phyloP scores from a whole-genome alignment of 2,888 invertebrate genomes.

The Pristionchus maxplancki region DNA sequence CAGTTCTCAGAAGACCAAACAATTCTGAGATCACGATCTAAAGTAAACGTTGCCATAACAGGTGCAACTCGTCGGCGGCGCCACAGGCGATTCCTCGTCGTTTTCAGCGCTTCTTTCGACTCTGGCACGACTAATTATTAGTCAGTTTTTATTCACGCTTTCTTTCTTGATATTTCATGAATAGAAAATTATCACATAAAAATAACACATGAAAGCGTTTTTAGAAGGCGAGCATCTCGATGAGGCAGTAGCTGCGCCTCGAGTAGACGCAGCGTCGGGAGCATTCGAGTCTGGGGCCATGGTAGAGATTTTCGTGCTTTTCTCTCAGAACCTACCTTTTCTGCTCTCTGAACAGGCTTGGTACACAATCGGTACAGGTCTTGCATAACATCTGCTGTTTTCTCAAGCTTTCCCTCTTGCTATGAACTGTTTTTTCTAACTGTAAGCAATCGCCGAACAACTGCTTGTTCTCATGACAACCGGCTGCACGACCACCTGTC shows the following conservation, averaged over 20 bases:
- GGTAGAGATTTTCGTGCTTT: background rate
- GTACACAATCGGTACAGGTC: no score
- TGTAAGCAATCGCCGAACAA: background rate
- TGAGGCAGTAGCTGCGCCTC: background rate
- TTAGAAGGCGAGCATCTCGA: background rate
- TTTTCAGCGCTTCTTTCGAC: background rate
- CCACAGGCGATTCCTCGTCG: background rate
- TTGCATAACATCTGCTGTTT: background rate
- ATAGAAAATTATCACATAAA: background rate
- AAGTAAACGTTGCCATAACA: no score
- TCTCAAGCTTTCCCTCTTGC: background rate
- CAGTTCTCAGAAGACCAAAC: no score
- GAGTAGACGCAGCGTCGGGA: background rate
- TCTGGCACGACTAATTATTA: background rate
- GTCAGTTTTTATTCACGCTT: background rate
- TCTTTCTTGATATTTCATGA: background rate
- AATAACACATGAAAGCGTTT: background rate
- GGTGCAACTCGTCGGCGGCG: conserved; percentile 39
- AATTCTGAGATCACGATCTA: no score
- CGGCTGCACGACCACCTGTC: background rate
- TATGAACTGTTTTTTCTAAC: background rate
- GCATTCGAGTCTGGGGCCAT: conserved; percentile 37
- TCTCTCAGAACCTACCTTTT: background rate
- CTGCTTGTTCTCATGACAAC: background rate
- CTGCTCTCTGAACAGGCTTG: no score